phyloP scores from a whole-genome alignment of 2,797 vertebrate genomes.

The Schizothorax lantsangensis region DNA sequence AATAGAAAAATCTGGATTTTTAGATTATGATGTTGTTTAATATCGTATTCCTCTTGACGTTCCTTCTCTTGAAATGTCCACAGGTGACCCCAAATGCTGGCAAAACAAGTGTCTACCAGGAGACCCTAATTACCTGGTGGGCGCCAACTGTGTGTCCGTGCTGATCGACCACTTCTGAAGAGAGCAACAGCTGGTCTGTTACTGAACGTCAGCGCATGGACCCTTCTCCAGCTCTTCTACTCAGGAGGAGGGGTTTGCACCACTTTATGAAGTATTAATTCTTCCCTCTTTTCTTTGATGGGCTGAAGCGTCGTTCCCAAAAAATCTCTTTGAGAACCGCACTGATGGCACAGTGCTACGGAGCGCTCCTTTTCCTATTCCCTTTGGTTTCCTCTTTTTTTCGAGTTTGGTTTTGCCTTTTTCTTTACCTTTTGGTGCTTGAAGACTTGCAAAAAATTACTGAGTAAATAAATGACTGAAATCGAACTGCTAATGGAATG shows the following conservation, averaged over 20 bases:
- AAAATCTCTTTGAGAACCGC: conserved; percentile 49
- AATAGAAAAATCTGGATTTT: not conserved
- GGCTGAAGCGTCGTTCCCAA: conserved; percentile 74
- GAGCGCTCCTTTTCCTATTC: conserved; percentile 63
- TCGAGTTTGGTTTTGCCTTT: conserved; percentile 64
- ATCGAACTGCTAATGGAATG: conserved; percentile 83
- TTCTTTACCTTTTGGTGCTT: conserved; percentile 76
- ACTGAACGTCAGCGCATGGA: conserved; percentile 83
- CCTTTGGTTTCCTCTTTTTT: conserved; percentile 60
- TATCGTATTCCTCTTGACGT: not conserved
- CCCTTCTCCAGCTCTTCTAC: conserved; percentile 51
- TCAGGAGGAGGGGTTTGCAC: conserved; percentile 70
- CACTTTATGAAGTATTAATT: conserved; percentile 84
- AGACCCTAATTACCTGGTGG: conserved; percentile 99
- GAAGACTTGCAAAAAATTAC: conserved; percentile 86
- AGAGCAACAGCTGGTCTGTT: conserved; percentile 87
- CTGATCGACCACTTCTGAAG: conserved; percentile 99
- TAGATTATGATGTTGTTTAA: not conserved
- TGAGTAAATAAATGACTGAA: conserved; percentile 71
- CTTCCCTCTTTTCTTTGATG: conserved; percentile 72
- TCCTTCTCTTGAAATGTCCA: conserved; percentile 52
- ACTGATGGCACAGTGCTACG: conserved; percentile 18
- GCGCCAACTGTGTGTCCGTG: conserved; percentile 99
- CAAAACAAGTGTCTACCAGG: conserved; percentile 99
- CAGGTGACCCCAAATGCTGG: conserved; percentile 99